Evolutionary conservation across 2,888 invertebrate species (phyloP), one percentile per base, ranked within the genome.

Genomic region (Andrena fulva): DNA sequence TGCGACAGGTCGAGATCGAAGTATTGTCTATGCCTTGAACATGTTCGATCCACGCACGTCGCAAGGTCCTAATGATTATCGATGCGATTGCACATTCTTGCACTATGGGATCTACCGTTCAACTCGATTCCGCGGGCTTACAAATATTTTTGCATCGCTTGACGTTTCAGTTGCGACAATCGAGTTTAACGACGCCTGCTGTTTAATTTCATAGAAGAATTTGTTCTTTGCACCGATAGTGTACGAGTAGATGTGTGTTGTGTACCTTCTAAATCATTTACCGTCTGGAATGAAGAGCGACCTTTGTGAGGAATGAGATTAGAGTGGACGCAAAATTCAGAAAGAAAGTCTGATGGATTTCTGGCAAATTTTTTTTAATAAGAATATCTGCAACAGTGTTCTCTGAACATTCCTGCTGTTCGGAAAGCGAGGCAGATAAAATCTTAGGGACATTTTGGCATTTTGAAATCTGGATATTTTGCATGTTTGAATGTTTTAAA

Each of bases 141-240:
- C 54, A 50, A 8, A 56, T 42, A 42, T 62, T 16, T 77, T 59
- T 59, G 54, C 50, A 54, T 69, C 76, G 77, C 69, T 76, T 35
- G 20, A 27, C 50, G 56, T 70, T 71, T 50, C 33, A 42, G 29
- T 70, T 59, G 2, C 4, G 56, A 70, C 42, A n/a, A 78, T 64
- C 63, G 27, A 27, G 8, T 64, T 70, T 31, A 59, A 64, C 63
- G n/a, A 66, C 56, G 69, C 64, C 77, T 79, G 64, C 77, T 70
- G 59, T 70, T 79, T 77, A 48, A 69, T 76, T 24, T 70, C 31
- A 16, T 70, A 64, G 69, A 62, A 20, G 8, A 63, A 35, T 64
- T 69, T 20, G 63, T 64, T 52, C 52, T 50, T 76, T 64, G 69
- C 77, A 59, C 68, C 50, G 64, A n/a, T 66, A 56, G 33, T 31